Conservation (phyloP, 1,140 invertebrate genomes). For the Andrena cerasifolii region DNA sequence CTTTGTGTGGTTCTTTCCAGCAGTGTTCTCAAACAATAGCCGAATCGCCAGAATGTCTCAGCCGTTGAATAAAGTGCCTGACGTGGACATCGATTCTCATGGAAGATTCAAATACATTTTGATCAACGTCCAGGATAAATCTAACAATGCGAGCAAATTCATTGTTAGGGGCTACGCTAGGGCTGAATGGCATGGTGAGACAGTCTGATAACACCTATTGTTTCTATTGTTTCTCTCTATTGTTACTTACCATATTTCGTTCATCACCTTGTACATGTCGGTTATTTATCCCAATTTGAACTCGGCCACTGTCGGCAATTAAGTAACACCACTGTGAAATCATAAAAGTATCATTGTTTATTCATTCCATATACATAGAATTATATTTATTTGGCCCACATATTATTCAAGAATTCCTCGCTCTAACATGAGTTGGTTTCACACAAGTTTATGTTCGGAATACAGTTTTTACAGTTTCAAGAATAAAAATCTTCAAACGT, state of each 20-base stretch:
- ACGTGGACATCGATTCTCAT: conserved; percentile 90
- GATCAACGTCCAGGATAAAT: conserved; percentile 86
- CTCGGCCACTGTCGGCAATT: not conserved
- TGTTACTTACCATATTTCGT: not conserved
- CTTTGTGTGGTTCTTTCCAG: conserved; percentile 42
- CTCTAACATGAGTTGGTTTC: not conserved
- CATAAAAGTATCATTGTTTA: not conserved
- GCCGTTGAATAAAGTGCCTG: conserved; percentile 83
- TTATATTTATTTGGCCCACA: not conserved
- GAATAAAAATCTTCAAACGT: not conserved
- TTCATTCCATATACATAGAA: not conserved
- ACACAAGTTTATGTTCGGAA: not conserved
- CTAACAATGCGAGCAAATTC: conserved; percentile 82
- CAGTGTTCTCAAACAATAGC: conserved; percentile 6
- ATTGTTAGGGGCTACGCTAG: conserved; percentile 90
- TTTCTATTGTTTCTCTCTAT: not conserved
- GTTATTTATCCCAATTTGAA: not conserved
- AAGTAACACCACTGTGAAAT: not conserved
- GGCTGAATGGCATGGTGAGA: conserved; percentile 88
- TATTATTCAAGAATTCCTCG: not conserved
- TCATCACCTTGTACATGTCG: not conserved
- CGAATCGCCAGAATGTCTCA: conserved; percentile 70
- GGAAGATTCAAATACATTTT: conserved; percentile 95
- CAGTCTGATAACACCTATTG: not conserved
- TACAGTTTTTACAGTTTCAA: not conserved